Conservation (phyloP, 1,140 invertebrate species). For the Drosophila hydei region DNA sequence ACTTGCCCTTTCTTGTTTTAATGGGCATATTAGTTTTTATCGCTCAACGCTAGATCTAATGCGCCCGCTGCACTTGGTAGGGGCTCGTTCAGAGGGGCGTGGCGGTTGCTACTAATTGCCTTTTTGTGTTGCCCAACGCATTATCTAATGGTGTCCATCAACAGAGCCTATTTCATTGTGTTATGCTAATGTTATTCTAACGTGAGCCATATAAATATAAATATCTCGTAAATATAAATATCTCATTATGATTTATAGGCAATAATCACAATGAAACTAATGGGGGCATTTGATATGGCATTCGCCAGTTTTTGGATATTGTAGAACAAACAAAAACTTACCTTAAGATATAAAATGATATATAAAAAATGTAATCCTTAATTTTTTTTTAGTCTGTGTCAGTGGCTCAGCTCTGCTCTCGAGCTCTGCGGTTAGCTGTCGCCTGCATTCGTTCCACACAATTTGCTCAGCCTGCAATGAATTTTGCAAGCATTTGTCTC, state of each 20-base stretch:
- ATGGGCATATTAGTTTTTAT: conserved; percentile 72
- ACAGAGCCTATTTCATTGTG: conserved; percentile 32
- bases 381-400: no score
- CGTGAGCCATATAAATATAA: conserved; percentile 75
- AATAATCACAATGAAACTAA: conserved; percentile 54
- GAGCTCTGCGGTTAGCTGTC: no score
- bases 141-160: conserved; percentile 60
- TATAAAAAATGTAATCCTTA: no score
- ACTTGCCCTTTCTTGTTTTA: conserved; percentile 57
- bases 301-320: neutral
- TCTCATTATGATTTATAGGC: conserved; percentile 58
- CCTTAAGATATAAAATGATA: no score
- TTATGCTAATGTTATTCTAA: conserved; percentile 76
- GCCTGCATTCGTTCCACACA: conserved; percentile 21
- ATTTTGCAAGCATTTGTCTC: conserved; percentile 24
- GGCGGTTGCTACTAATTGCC: conserved; percentile 56
- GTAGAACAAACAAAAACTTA: no score
- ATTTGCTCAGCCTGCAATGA: conserved; percentile 21
- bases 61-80: conserved; percentile 8
- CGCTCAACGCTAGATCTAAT: conserved; percentile 52
- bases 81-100: conserved; percentile 11
- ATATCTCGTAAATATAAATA: no score
- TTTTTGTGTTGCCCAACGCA: conserved; percentile 58
- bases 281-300: conserved; percentile 32
- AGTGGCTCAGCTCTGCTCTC: no score